Conservation (phyloP, 2,797 vertebrate genomes). For the Vireo griseus region DNA sequence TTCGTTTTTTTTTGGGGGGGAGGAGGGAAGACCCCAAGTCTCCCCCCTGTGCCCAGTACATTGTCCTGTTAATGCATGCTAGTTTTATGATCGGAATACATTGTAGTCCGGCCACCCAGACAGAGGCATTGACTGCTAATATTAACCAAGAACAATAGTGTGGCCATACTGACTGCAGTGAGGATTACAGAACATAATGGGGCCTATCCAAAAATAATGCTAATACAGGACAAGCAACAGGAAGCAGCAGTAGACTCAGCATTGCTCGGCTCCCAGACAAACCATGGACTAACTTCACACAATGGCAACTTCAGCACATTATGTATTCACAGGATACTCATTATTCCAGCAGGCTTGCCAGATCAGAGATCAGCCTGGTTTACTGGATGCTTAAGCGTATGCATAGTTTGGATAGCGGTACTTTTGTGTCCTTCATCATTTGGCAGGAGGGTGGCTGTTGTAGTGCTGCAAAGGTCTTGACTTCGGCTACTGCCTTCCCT, state of each 20-base stretch:
- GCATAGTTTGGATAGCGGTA: constrained; percentile 68
- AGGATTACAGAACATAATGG: constrained; percentile 96
- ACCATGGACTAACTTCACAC: constrained; percentile 77
- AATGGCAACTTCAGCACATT: constrained; percentile 81
- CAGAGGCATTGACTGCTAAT: constrained; percentile 79
- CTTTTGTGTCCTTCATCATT: constrained; percentile 66
- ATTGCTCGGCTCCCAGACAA: constrained; percentile 82
- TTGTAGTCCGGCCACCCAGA: constrained; percentile 81
- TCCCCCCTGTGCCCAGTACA: neutral
- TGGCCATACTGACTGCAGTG: constrained; percentile 85
- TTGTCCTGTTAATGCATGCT: constrained; percentile 48
- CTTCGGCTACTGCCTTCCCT: constrained; percentile 42
- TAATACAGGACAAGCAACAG: constrained; percentile 88
- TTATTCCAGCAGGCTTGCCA: constrained; percentile 70
- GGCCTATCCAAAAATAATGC: constrained; percentile 89
- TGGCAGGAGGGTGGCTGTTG: constrained; percentile 60
- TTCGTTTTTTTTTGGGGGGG: neutral
- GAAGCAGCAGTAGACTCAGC: constrained; percentile 93
- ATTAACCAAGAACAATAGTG: constrained; percentile 88
- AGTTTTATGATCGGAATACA: constrained; percentile 69
- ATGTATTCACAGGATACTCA: constrained; percentile 74
- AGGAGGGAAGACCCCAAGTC: neutral
- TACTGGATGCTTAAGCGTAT: constrained; percentile 54
- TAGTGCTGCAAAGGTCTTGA: constrained; percentile 37
- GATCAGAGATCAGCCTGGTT: constrained; percentile 62